Base-by-base conservation (phyloP, 2,113 vertebrate species). In the Columba janthina region DNA sequence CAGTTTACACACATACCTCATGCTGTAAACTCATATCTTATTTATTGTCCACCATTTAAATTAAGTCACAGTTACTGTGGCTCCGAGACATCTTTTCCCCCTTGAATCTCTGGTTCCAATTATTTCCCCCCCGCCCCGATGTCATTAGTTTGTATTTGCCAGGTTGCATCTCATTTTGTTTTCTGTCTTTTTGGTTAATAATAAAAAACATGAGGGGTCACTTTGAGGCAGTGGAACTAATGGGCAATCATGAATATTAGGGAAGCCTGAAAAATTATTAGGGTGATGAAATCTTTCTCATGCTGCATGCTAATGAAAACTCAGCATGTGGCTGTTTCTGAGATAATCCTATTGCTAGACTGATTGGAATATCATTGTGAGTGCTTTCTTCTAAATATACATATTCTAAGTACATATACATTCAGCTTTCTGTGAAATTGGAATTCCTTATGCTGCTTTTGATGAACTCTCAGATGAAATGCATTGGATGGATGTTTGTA, bases 231-330 rank as follows among this genome's bases (percentile, higher is more conserved):
- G 88, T 74, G 90, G 90, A 94, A 95, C 92, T 93, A 92, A 96
- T 93, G 85, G 85, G 83, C 72, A 84, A 93, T 90, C 88, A 86
- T 22, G 70, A 89, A 74, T 94, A 80, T 91, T 78, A 93, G 16
- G n/a, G 79, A 88, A 95, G 93, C 67, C 71, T 93, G 93, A 83
- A 74, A 94, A 94, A 96, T 97, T 85, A 87, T 92, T 70, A 85
- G 74, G 82, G 85, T 90, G 95, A 95, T 95, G 94, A 95, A 95
- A 95, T 97, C 89, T 90, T 94, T 60, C 85, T 93, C 48, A 53
- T 90, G 85, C 82, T 48, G 46, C 91, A 93, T 61, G 79, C 88
- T 94, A 94, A 94, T 93, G 92, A 84, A 85, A 94, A 20, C 75
- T 31, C 93, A 97, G 94, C 78, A 21, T 90, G 95, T 60, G 92